Conservation (phyloP, 2,888 invertebrate species). For the Apamea sordens region DNA sequence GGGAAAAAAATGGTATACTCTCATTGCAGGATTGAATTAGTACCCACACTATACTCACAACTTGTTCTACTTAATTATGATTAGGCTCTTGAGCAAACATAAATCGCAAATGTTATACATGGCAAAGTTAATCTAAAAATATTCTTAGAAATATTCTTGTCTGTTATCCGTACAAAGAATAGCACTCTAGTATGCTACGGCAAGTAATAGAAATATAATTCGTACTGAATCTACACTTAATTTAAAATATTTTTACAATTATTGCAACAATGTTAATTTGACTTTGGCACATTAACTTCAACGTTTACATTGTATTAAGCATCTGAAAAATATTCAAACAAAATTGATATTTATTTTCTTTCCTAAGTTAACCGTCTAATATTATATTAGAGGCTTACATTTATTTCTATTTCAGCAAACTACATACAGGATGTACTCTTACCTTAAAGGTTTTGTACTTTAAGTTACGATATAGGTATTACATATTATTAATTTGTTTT, state of each 20-base stretch:
- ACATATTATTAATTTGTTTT: slow-evolving; percentile 33
- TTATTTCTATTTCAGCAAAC: slow-evolving; percentile 29
- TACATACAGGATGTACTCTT: slow-evolving; percentile 29
- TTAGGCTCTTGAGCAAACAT: slow-evolving; percentile 78
- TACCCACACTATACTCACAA: slow-evolving; percentile 56
- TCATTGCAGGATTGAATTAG: slow-evolving; percentile 57
- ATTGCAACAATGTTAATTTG: slow-evolving; percentile 81
- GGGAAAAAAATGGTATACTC: slow-evolving; percentile 37
- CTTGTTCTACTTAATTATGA: slow-evolving; percentile 68
- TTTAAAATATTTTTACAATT: slow-evolving; percentile 69
- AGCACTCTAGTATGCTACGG: slow-evolving; percentile 56
- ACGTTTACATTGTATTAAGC: slow-evolving; percentile 65
- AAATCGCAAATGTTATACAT: slow-evolving; percentile 66
- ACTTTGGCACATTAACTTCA: slow-evolving; percentile 84
- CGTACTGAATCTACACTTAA: slow-evolving; percentile 64
- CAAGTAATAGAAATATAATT: slow-evolving; percentile 66
- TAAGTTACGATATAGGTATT: slow-evolving; percentile 30
- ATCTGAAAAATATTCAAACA: slow-evolving; percentile 50
- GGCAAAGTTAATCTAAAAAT: slow-evolving; percentile 47
- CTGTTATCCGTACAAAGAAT: slow-evolving; percentile 33
- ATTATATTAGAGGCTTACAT: slow-evolving; percentile 32
- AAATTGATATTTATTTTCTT: slow-evolving; percentile 36
- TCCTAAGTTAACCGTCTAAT: slow-evolving; percentile 36
- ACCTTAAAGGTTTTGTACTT: slow-evolving; percentile 40
- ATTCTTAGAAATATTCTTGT: slow-evolving; percentile 47